Evolutionary conservation across 1,140 invertebrate species (phyloP), one percentile per base, ranked within the genome.

Genomic region (Drepana arcuata): DNA sequence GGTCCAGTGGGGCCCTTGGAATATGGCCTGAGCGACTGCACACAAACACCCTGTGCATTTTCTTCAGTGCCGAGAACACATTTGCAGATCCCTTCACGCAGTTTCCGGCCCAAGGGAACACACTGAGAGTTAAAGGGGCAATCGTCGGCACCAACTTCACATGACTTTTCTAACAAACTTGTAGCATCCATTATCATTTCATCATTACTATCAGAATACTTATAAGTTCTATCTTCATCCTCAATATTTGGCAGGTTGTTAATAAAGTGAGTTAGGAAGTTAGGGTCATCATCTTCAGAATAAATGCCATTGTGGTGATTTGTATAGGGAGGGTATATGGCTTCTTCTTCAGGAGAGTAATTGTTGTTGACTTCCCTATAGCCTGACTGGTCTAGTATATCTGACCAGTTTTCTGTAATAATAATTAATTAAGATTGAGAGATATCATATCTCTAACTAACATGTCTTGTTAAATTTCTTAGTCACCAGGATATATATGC

Each of bases 101-200:
- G 77, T 62, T 88, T 88, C 5, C 84, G 42, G 5, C 71, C 80
- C 11, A 86, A 43, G 15, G 84, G 85, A 14, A 90, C 70, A 73
- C 90, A 92, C 44, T 89, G 85, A 63, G 91, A 88, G 53, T 92
- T 90, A 30, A 84, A 78, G 1, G 81, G 80, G 62, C 90, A 92
- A 13, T 85, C 4, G 4, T 5, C 9, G 4, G 6, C 83, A 9
- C 51, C 80, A 30, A 86, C 51, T 68, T 81, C 75, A 69, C 81
- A 85, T 18, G 70, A 51, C 53, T 83, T 57, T 34, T 68, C 65
- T 35, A 82, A 51, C 70, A 71, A 77, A 28, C 79, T 85, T 12
- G 71, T 73, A 15, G 72, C 59, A 52, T 85, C 84, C 53, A 84
- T 72, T 23, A 84, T 66, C 64, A 85, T 70, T 10, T 83, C 77